These are phyloP conservation scores for Sebastes fasciatus DNA, from an alignment of 2,113 vertebrate genomes.

Conservation along the genomic window DNA sequence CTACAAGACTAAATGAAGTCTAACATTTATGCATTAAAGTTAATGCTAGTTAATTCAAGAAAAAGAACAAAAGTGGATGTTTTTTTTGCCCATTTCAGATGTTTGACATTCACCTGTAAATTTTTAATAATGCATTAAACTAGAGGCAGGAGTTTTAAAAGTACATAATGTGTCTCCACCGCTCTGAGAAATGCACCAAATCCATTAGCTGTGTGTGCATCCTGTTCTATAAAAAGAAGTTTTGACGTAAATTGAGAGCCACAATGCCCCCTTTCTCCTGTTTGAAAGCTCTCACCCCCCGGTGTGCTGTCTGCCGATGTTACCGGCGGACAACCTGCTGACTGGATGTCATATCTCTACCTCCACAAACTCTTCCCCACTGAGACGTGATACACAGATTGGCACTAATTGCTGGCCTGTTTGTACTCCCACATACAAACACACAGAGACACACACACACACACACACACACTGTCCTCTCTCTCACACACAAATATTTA, in stretches of 20 bases:
- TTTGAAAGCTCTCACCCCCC: constrained; percentile 17
- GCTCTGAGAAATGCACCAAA: constrained; percentile 25
- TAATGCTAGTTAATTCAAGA: neutral
- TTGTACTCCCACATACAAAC: constrained; percentile 1
- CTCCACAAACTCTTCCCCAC: constrained; percentile 51
- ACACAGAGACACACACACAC: constrained; percentile 22
- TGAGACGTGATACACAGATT: constrained; percentile 55
- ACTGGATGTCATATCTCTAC: constrained; percentile 58
- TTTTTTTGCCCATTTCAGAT: neutral
- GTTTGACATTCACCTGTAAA: neutral
- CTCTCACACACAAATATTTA: constrained; percentile 22
- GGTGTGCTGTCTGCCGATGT: constrained; percentile 36
- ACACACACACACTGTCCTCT: constrained; percentile 13
- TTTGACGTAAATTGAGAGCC: constrained; percentile 21
- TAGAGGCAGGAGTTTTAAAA: neutral
- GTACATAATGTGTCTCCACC: neutral
- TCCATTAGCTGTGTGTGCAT: constrained; percentile 15
- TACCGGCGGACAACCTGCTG: constrained; percentile 43
- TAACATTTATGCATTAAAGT: neutral
- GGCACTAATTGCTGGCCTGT: constrained; percentile 65
- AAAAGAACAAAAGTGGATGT: neutral
- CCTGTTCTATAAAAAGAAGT: constrained; percentile 14
- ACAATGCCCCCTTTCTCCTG: constrained; percentile 6
- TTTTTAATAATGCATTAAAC: constrained; percentile 17
- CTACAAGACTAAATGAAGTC: too few relatives aligned